Evolutionary conservation across 2,113 vertebrate species (phyloP).

Genomic region (Aspidoscelis tigris): DNA sequence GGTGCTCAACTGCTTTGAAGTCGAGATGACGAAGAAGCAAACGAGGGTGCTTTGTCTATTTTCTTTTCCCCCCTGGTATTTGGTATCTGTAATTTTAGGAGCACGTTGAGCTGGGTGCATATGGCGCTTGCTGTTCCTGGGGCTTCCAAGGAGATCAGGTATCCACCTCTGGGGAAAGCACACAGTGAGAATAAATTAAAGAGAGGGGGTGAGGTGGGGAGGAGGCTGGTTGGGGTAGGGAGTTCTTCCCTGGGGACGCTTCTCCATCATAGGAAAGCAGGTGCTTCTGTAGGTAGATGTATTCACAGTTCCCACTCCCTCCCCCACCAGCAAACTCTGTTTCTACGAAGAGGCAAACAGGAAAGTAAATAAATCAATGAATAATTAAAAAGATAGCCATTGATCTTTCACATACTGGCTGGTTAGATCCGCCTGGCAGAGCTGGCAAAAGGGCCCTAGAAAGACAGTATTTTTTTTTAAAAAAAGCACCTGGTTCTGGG

Average conservation of each 20-base stretch:
- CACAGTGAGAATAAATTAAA: conserved; percentile 10
- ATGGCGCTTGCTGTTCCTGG: conserved; percentile 17
- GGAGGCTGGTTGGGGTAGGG: conserved; percentile 14
- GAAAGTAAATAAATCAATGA: conserved; percentile 22
- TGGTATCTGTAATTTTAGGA: conserved; percentile 37
- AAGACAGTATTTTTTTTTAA: not conserved
- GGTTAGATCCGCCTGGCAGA: not conserved
- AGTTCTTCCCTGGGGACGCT: conserved; percentile 7
- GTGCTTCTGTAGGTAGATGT: not conserved
- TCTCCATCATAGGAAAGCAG: conserved; percentile 1
- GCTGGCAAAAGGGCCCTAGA: not conserved
- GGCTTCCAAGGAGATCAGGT: conserved; percentile 45
- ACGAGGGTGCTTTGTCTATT: not conserved
- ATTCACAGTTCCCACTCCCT: not conserved
- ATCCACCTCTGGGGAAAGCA: conserved; percentile 35
- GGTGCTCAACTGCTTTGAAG: not conserved
- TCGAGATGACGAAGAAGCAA: not conserved
- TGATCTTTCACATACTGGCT: not conserved
- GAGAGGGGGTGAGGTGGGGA: not conserved
- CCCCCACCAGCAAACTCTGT: not conserved
- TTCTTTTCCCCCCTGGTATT: not conserved
- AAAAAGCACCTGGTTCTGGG: not conserved
- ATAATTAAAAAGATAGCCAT: conserved; percentile 17
- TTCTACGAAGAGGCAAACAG: conserved; percentile 4
- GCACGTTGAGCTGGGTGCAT: not conserved